A percentile compares a stretch with the other conserved stretches of the same genome.
phyloP scores from a whole-genome alignment of 2,888 invertebrate species.

The Andricus quercusramuli region DNA sequence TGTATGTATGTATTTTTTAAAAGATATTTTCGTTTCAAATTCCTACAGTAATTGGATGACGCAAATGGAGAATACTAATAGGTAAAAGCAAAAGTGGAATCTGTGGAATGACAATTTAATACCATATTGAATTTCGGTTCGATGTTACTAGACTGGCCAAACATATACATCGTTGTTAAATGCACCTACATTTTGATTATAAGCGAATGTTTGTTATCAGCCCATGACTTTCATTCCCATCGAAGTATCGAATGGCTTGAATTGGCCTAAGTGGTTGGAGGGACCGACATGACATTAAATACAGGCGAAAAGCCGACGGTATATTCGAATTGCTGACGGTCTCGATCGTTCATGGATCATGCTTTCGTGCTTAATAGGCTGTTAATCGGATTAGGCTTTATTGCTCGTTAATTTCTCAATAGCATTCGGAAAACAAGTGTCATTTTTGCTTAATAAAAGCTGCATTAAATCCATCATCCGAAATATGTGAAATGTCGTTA shows the following conservation, averaged over 20 bases:
- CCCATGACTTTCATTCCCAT: neutral
- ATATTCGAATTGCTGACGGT: conserved; percentile 1
- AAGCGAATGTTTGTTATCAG: neutral
- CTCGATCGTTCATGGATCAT: neutral
- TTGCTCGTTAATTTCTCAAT: conserved; percentile 8
- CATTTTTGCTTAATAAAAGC: neutral
- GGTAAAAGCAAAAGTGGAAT: neutral
- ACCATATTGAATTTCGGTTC: neutral
- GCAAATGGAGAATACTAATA: neutral
- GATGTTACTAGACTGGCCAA: neutral
- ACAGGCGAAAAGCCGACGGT: conserved; percentile 8
- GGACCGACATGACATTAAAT: neutral
- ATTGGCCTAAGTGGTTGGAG: neutral
- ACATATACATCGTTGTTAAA: neutral
- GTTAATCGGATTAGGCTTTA: neutral
- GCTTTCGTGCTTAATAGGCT: conserved; percentile 29
- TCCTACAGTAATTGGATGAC: neutral
- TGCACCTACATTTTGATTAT: neutral
- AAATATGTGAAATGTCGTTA: neutral
- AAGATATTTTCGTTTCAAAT: neutral
- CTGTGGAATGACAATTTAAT: neutral
- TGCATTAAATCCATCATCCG: neutral
- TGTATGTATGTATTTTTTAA: too few species aligned
- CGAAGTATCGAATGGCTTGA: neutral
- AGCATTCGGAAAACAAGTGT: neutral